Percentiles rank a stretch among this genome's conserved stretches.
These are phyloP conservation scores for Meda fulgida DNA, from an alignment of 2,797 vertebrate species.

Conservation along the genomic window DNA sequence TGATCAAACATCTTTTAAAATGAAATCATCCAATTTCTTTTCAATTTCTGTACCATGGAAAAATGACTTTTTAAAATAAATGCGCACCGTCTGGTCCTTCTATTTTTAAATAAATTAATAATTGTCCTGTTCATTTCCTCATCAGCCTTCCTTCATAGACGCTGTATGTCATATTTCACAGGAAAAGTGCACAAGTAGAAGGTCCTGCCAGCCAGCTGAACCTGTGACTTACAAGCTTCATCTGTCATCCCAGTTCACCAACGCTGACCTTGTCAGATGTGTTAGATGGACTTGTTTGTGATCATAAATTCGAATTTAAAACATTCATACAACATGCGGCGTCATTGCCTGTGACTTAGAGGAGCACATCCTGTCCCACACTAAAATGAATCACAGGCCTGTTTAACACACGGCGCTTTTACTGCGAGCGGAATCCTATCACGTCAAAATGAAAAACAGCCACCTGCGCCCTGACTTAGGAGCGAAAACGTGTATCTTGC, in stretches of 20 bases:
- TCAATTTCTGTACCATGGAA: not conserved
- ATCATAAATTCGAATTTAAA: conserved; percentile 60
- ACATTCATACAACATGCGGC: conserved; percentile 34
- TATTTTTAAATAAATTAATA: conserved; percentile 16
- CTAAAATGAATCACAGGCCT: conserved; percentile 46
- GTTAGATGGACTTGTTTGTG: conserved; percentile 53
- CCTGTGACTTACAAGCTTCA: conserved; percentile 4
- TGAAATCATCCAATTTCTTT: not conserved
- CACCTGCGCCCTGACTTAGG: conserved; percentile 37
- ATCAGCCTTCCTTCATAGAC: conserved; percentile 1
- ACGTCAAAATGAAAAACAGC: conserved; percentile 39
- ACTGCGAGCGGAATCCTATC: conserved; percentile 43
- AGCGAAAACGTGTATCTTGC: conserved; percentile 54
- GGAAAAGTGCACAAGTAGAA: not conserved
- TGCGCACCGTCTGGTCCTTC: not conserved
- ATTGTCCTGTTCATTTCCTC: not conserved
- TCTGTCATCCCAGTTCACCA: conserved; percentile 2
- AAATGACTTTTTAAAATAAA: not conserved
- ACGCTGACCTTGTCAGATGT: conserved; percentile 47
- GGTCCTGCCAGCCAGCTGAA: not conserved
- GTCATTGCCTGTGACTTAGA: conserved; percentile 27
- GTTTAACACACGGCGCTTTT: conserved; percentile 51
- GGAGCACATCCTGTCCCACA: not conserved
- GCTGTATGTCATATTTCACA: conserved; percentile 1
- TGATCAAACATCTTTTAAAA: not conserved